These are phyloP conservation scores for Strigamia maritima DNA, from an alignment of 2,888 invertebrate species.

Conservation along the genomic window DNA sequence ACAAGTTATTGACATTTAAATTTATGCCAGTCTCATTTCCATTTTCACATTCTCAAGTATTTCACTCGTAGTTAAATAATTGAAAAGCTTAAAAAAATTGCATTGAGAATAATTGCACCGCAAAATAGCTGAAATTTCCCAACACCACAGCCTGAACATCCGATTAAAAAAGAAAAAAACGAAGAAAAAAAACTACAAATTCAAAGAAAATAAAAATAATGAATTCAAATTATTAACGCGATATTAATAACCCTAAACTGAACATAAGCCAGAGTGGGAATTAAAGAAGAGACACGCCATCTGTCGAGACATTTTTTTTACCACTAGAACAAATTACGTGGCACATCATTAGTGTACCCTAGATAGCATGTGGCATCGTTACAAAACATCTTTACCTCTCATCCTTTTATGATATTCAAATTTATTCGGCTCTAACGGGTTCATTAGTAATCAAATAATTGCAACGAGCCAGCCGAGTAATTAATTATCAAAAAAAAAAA, in stretches of 20 bases:
- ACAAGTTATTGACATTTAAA: no score
- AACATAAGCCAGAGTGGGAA: not conserved
- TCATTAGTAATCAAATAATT: conserved; percentile 33
- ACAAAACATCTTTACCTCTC: conserved; percentile 31
- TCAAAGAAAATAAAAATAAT: not conserved
- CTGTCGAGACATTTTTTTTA: conserved; percentile 14
- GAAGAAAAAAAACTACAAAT: not conserved
- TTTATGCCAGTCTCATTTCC: no score
- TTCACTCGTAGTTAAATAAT: no score
- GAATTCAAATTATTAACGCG: not conserved
- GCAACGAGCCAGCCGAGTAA: conserved; percentile 12
- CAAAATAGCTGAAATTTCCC: conserved; percentile 1
- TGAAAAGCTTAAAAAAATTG: not conserved
- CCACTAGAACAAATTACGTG: conserved; percentile 22
- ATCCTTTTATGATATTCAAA: conserved; percentile 25
- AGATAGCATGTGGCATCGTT: conserved; percentile 25
- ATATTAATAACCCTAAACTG: conserved; percentile 14
- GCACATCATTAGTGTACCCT: conserved; percentile 29
- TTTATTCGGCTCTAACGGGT: conserved; percentile 30
- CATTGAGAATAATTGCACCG: not conserved
- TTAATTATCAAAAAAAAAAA: conserved; percentile 4
- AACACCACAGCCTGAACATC: not conserved
- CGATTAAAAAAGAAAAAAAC: conserved; percentile 1
- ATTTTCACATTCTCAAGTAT: no score
- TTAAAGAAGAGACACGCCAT: conserved; percentile 30